Conservation (phyloP, 1,140 invertebrate genomes). For the Doryteuthis pealeii region DNA sequence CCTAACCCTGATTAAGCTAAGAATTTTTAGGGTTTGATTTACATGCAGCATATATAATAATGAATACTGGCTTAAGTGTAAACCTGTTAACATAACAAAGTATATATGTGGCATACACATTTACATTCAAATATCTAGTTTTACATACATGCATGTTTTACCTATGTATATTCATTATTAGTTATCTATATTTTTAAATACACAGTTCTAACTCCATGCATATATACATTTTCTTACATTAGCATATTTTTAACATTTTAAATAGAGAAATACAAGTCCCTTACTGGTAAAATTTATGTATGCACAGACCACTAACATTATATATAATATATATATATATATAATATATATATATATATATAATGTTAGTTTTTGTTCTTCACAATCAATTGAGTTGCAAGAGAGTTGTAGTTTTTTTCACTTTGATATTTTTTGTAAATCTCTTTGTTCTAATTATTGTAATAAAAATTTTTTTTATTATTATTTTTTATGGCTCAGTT, state of each 20-base stretch:
- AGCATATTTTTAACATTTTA: not conserved
- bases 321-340: too few relatives aligned
- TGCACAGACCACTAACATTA: not conserved
- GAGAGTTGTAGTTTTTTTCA: not conserved
- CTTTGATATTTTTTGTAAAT: not conserved
- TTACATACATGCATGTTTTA: not conserved
- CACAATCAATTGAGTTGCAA: not conserved
- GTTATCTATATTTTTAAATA: not conserved
- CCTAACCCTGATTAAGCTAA: too few relatives aligned
- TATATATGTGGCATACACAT: not conserved
- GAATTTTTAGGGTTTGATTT: too few relatives aligned
- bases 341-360: too few relatives aligned
- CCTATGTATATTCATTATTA: not conserved
- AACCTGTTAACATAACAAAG: not conserved
- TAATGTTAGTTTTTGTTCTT: conserved; percentile 13
- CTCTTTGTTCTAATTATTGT: not conserved
- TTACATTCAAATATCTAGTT: not conserved
- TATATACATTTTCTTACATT: not conserved
- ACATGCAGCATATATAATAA: not conserved
- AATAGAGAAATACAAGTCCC: not conserved
- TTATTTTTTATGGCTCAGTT: not conserved
- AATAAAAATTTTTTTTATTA: too few relatives aligned
- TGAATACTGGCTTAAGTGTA: not conserved
- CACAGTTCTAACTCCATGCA: not conserved
- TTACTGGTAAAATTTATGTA: not conserved